Base-by-base conservation (phyloP, 2,888 invertebrate species). In the Phorcus lineatus region DNA sequence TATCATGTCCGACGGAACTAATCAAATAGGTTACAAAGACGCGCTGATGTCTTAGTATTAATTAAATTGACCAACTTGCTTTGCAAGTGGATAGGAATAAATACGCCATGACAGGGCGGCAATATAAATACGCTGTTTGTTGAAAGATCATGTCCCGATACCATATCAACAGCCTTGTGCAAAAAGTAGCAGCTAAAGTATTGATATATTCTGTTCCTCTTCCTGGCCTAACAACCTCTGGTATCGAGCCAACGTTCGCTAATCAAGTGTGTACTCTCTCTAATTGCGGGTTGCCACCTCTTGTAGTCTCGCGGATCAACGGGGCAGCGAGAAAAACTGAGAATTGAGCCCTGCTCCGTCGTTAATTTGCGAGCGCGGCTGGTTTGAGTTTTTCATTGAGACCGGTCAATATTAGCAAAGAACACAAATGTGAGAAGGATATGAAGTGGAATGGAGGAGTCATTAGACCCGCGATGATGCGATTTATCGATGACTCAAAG, bases 351-450 rank as follows among this genome's bases (percentile, higher is more conserved):
- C 28, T 62, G 62, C 62, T 62, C 62, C 28, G 62, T 62, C 62
- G 62, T 62, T 62, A 62, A 62, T 62, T 62, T 62, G 62, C 62
- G 62, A 62, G 62, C 62, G 62, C 62, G 62, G 28, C 62, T 62
- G 62, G 62, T 62, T 62, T 62, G 62, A 62, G 62, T 62, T 62
- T 62, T 62, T 62, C 62, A 62, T 62, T 62, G 62, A 62, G 62
- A 62, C 62, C 62, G 62, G 62, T 62, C 62, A 62, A 62, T 62
- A 62, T 62, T 62, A 62, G 62, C 62, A 62, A 62, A 62, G 62
- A 62, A 62, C 62, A 62, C 62, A 62, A 62, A 62, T 62, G 62
- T 62, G 62, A 62, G 62, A 62, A 62, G 62, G 62, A 62, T 62
- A 28, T 62, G 62, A 24, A 62, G 28, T 62, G 62, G 28, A 62